These are phyloP conservation scores for Rhysida immarginata DNA, from an alignment of 1,140 invertebrate species.

Conservation along the genomic window DNA sequence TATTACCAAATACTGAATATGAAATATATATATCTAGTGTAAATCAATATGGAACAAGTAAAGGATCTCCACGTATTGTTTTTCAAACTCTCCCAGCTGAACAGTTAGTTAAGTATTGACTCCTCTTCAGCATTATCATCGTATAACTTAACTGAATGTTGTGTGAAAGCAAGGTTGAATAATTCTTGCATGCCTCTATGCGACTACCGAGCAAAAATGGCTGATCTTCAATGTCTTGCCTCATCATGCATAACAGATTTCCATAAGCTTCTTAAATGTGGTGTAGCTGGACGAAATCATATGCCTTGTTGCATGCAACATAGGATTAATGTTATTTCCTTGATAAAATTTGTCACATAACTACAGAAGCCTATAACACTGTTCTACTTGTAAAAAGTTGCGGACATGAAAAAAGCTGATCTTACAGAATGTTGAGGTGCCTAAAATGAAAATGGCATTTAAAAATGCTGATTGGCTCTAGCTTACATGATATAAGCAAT, in stretches of 20 bases:
- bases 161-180: constrained; percentile 48
- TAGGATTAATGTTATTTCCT: too few species aligned
- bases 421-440: too few species aligned
- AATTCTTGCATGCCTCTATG: constrained; percentile 61
- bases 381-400: too few species aligned
- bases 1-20: constrained; percentile 54
- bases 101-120: too few species aligned
- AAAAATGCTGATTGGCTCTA: too few species aligned
- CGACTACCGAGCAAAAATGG: constrained; percentile 61
- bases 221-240: constrained; percentile 42
- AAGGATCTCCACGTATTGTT: constrained; percentile 51
- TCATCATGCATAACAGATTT: constrained; percentile 47
- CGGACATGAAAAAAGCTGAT: too few species aligned
- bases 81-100: constrained; percentile 41
- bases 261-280: constrained; percentile 47
- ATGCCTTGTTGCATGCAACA: constrained; percentile 47
- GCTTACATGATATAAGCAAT: too few species aligned
- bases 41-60: constrained; percentile 58
- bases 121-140: constrained; percentile 7
- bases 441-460: too few species aligned
- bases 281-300: constrained; percentile 57
- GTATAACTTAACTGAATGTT: constrained; percentile 65
- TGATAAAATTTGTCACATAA: too few species aligned
- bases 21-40: constrained; percentile 66
- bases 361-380: too few species aligned